These are phyloP conservation scores for Rhea pennata DNA, from an alignment of 2,113 vertebrate genomes.

Conservation along the genomic window DNA sequence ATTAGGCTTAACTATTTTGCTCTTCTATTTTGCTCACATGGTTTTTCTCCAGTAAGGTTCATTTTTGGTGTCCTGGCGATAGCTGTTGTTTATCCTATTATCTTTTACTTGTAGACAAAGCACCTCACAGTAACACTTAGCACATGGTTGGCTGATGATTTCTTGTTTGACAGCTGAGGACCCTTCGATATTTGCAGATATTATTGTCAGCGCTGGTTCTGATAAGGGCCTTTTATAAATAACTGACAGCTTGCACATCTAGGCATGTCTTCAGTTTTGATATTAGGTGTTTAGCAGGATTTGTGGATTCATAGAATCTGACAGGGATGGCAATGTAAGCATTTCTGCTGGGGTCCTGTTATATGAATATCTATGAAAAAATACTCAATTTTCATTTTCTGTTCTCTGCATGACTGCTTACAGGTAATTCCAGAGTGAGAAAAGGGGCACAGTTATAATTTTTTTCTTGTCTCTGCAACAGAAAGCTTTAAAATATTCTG, in stretches of 20 bases:
- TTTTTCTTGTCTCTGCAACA: not conserved
- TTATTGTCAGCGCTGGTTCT: conserved; percentile 3
- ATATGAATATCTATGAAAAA: not conserved
- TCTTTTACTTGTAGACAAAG: not conserved
- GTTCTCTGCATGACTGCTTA: not conserved
- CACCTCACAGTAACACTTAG: not conserved
- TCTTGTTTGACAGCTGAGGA: not conserved
- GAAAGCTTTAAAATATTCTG: conserved; percentile 3
- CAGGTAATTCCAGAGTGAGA: not conserved
- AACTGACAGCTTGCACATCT: conserved; percentile 12
- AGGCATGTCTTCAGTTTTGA: not conserved
- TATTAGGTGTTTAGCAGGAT: conserved; percentile 39
- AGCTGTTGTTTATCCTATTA: not conserved
- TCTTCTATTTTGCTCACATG: accelerated
- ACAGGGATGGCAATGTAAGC: not conserved
- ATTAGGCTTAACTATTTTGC: not conserved
- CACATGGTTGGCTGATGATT: not conserved
- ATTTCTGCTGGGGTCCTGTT: conserved; percentile 5
- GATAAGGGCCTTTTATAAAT: not conserved
- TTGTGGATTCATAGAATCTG: conserved; percentile 25
- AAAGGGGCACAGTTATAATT: not conserved
- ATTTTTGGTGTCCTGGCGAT: not conserved
- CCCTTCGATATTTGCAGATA: not conserved
- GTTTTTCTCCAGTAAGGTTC: not conserved
- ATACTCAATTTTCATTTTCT: not conserved